Evolutionary conservation across 1,140 invertebrate genomes (phyloP).

Genomic region (Eriocheir sinensis): DNA sequence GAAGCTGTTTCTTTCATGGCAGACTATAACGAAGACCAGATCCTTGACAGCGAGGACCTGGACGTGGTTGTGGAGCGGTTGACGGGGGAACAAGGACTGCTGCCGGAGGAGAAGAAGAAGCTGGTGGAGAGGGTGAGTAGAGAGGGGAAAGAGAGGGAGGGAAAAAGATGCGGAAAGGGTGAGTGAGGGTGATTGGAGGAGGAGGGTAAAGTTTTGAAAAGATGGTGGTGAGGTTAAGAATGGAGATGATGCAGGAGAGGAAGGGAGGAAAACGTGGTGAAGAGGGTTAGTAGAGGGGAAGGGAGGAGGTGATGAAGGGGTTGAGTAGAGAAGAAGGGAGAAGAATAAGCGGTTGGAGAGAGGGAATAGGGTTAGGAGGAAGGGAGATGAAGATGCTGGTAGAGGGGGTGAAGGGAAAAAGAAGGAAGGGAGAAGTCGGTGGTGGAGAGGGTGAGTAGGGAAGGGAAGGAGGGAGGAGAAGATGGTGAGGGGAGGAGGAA

Average conservation of each 20-base stretch:
- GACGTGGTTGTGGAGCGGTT: slow-evolving; percentile 66
- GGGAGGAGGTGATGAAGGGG: too few species aligned
- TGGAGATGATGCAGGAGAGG: slow-evolving; percentile 11
- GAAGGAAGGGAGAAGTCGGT: too few species aligned
- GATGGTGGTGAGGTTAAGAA: too few species aligned
- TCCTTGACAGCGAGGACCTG: slow-evolving; percentile 77
- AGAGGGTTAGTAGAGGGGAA: too few species aligned
- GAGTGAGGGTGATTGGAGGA: background rate
- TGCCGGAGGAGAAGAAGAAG: slow-evolving; percentile 74
- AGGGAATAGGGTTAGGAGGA: too few species aligned
- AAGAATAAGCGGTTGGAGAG: too few species aligned
- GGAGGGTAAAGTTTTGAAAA: too few species aligned
- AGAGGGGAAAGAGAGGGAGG: background rate
- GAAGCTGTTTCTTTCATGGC: background rate
- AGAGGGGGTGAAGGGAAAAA: too few species aligned
- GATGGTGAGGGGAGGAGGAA: too few species aligned
- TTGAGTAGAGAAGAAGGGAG: background rate
- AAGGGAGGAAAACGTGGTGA: too few species aligned
- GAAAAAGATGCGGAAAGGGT: background rate
- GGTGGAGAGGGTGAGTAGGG: too few species aligned
- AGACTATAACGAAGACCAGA: slow-evolving; percentile 79
- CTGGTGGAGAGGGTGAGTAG: slow-evolving; percentile 87
- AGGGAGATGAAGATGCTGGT: background rate
- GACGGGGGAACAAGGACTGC: slow-evolving; percentile 34
- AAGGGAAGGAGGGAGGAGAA: too few species aligned